Conservation (phyloP, 53 echinoderm and acorn worm genomes). For the Mesocentrotus franciscanus region DNA sequence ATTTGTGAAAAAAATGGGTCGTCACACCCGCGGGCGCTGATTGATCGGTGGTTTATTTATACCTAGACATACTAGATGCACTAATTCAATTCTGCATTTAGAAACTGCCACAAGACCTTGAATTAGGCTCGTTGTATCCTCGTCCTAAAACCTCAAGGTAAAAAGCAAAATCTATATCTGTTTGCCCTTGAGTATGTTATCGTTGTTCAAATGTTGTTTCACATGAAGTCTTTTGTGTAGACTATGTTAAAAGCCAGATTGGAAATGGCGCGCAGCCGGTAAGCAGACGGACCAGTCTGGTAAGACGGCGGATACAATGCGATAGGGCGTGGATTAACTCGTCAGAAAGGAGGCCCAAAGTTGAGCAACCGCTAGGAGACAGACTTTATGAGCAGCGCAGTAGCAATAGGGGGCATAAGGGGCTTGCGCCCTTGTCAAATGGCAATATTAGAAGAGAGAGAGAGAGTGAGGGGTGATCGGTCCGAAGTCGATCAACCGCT, state of each 20-base stretch:
- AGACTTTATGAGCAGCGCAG: not conserved
- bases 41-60: not conserved
- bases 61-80: not conserved
- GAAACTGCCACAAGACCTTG: not conserved
- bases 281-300: not conserved
- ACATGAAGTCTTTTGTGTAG: not conserved
- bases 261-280: not conserved
- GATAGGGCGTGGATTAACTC: conserved; percentile 27
- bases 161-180: not conserved
- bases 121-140: not conserved
- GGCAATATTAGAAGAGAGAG: not conserved
- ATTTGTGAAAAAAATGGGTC: not conserved
- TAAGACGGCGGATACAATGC: conserved; percentile 27
- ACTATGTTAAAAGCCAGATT: not conserved
- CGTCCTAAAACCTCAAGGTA: not conserved
- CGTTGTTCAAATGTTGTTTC: not conserved
- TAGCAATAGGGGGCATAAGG: too few relatives aligned
- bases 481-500: not conserved
- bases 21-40: not conserved
- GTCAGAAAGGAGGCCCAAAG: not conserved
- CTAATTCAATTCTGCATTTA: not conserved
- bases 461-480: not conserved
- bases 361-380: not conserved
- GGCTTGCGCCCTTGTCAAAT: too few relatives aligned
- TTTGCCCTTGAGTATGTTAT: not conserved